Base-by-base conservation (phyloP, 2,113 vertebrate genomes). In the Emydocephalus ijimae region DNA sequence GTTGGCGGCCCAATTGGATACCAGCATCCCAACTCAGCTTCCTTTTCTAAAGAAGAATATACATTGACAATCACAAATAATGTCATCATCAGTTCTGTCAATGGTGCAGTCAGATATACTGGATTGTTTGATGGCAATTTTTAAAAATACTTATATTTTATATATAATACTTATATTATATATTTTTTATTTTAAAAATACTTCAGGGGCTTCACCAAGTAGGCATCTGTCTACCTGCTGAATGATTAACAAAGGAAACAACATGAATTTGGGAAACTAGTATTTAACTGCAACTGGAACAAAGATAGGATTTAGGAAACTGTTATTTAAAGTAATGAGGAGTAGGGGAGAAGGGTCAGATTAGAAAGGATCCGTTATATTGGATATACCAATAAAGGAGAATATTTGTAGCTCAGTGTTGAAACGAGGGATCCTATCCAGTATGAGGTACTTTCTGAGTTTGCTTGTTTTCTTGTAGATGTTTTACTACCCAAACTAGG, bases 31-130 rank as follows among this genome's bases (percentile, higher is more conserved):
- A 93, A 94, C 54, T 52, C 48, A 4, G 34, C 57, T 89, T 57
- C 21, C 21, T 59, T 92, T 91, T 87, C 55, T 39, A 9, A 89
- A 92, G 34, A 21, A 52, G 90, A 93, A 95, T 96, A 95, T 95
- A 96, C 95, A 94, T 94, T 64, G 0, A 0, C 93, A 89, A 34
- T 92, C 91, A 91, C 26, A 59, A 93, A 54, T n/a, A 69, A 81
- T 39, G 24, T 50, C 45, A 34, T 34, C 29, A 93, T 21, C 56
- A 48, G 18, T 81, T 64, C 39, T 85, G 64, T 90, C 92, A 92
- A 50, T 59, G 92, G 86, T 92, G 88, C 52, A 39, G n/a, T 91
- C n/a, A 81, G 43, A 45, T 57, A 18, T 43, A 91, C 91, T 39
- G 94, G 92, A 69, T 90, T 56, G 93, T 93, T 92, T 89, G n/a